Evolutionary conservation across 2,113 vertebrate species (phyloP).

Genomic region (Ceyx melanurus): DNA sequence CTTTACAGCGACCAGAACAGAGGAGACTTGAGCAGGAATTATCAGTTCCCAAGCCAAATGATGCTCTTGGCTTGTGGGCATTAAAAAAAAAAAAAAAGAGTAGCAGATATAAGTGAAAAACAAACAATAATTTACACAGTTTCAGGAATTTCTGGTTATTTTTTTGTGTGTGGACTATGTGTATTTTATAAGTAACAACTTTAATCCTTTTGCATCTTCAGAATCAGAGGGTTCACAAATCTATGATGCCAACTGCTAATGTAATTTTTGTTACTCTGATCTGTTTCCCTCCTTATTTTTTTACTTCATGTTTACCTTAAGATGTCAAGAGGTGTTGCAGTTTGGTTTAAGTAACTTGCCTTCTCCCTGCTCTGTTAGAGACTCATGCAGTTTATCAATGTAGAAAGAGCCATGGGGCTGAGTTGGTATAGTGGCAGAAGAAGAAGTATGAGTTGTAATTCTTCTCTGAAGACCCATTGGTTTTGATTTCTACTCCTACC

Average conservation of each 20-base stretch:
- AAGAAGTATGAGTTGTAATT: neutral
- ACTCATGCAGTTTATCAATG: neutral
- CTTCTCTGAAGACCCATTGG: neutral
- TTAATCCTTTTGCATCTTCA: neutral
- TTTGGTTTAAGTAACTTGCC: neutral
- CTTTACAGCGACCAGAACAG: neutral
- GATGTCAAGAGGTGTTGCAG: neutral
- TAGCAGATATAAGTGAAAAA: neutral
- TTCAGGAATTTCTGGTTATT: neutral
- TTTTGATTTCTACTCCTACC: neutral
- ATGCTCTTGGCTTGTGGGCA: accelerated
- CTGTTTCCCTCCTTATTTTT: neutral
- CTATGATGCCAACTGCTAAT: neutral
- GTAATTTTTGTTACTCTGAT: neutral
- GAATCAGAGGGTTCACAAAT: neutral
- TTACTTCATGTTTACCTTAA: neutral
- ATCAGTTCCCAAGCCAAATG: neutral
- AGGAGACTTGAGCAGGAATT: neutral
- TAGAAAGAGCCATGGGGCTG: neutral
- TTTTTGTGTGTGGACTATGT: neutral
- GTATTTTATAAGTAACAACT: neutral
- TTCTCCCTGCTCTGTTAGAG: neutral
- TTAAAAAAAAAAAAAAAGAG: neutral
- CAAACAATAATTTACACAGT: neutral
- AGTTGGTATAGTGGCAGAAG: neutral